phyloP scores from a whole-genome alignment of 2,113 vertebrate genomes.

The Mastomys coucha region DNA sequence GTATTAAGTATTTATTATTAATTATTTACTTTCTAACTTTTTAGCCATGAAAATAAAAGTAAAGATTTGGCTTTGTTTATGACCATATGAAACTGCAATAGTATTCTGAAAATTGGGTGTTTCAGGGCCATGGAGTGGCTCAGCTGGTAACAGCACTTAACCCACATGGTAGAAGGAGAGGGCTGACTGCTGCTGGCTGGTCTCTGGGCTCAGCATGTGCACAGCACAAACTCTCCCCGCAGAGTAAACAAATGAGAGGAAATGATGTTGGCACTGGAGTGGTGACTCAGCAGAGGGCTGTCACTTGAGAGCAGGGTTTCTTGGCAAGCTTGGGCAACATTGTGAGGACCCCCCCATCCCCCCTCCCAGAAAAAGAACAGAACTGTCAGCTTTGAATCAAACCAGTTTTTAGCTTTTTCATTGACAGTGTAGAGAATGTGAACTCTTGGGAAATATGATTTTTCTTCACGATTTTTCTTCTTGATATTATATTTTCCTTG shows the following conservation, averaged over 20 bases:
- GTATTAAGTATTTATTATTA: conserved; percentile 41
- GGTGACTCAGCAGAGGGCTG: not conserved
- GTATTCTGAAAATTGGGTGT: not conserved
- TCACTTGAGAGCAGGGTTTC: not conserved
- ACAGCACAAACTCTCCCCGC: not conserved
- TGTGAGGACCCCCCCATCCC: not conserved
- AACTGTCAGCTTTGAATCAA: not conserved
- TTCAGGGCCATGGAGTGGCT: not conserved
- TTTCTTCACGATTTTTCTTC: conserved; percentile 49
- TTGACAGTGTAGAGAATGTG: conserved; percentile 24
- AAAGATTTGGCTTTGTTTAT: conserved; percentile 56
- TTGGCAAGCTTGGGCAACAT: not conserved
- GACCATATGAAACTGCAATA: conserved; percentile 21
- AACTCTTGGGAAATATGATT: conserved; percentile 41
- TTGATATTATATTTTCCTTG: conserved; percentile 17
- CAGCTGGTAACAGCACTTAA: not conserved
- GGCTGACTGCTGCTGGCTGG: not conserved
- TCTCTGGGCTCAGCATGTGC: not conserved
- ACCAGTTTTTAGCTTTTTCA: not conserved
- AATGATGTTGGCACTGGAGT: not conserved
- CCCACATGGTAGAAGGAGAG: not conserved
- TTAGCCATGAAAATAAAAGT: conserved; percentile 56
- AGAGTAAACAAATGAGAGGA: conserved; percentile 3
- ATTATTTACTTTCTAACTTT: conserved; percentile 55
- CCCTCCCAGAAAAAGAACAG: not conserved